These are phyloP conservation scores for Crenichthys baileyi DNA, from an alignment of 2,797 vertebrate species.

Conservation along the genomic window DNA sequence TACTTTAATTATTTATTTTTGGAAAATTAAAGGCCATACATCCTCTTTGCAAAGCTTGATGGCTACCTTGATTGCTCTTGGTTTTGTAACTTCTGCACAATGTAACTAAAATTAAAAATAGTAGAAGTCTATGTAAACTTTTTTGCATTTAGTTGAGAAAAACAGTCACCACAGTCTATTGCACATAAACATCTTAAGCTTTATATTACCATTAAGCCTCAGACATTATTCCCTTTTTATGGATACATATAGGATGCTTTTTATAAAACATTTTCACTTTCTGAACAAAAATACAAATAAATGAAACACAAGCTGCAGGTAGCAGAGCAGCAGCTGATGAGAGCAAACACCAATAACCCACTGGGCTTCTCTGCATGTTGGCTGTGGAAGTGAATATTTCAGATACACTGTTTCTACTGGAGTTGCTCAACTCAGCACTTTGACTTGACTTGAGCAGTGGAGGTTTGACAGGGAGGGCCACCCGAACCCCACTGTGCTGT, in stretches of 20 bases:
- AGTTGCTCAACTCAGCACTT: constrained; percentile 73
- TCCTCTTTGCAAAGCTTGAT: no score
- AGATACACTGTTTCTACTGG: constrained; percentile 65
- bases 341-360: constrained; percentile 41
- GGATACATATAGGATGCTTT: constrained; percentile 50
- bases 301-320: constrained; percentile 54
- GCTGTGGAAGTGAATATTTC: constrained; percentile 56
- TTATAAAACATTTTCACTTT: constrained; percentile 39
- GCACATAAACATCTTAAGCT: constrained; percentile 59
- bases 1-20: neutral
- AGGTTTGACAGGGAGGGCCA: constrained; percentile 68
- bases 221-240: constrained; percentile 53
- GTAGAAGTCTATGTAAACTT: constrained; percentile 35
- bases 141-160: constrained; percentile 48
- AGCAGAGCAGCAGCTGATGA: constrained; percentile 40
- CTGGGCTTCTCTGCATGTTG: constrained; percentile 56
- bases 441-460: constrained; percentile 69
- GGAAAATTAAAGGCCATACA: neutral
- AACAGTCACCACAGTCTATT: constrained; percentile 37
- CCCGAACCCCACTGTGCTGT: constrained; percentile 70
- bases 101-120: constrained; percentile 14
- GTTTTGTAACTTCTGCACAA: neutral
- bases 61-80: no score
- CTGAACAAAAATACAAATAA: constrained; percentile 40
- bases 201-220: constrained; percentile 50